Conservation (phyloP, 2,797 vertebrate species). For the Sebastiscus tertius region DNA sequence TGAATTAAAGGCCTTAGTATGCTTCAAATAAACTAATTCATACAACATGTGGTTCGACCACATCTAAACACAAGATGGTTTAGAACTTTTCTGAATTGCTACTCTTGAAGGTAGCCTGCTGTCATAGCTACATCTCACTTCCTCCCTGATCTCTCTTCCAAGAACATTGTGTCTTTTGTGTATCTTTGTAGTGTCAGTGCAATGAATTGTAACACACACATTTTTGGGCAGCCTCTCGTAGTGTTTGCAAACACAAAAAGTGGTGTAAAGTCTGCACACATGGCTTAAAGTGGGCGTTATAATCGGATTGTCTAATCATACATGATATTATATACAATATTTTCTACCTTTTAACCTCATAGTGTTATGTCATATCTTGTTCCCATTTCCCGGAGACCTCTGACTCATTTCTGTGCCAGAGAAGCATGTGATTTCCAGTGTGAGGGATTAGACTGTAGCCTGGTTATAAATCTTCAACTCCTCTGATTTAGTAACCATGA, state of each 20-base stretch:
- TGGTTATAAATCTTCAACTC: conserved; percentile 69
- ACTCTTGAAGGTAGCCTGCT: neutral
- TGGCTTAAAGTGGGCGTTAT: neutral
- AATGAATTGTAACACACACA: neutral
- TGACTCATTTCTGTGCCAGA: conserved; percentile 30
- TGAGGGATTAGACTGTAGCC: conserved; percentile 57
- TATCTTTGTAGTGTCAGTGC: neutral
- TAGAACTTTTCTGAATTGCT: neutral
- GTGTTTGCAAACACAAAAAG: neutral
- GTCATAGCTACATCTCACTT: neutral
- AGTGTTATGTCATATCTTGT: neutral
- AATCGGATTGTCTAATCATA: neutral
- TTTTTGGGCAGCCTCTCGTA: neutral
- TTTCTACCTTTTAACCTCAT: neutral
- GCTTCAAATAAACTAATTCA: too few species aligned
- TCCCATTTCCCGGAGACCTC: neutral
- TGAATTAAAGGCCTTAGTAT: too few species aligned
- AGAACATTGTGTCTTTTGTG: neutral
- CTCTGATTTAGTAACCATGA: conserved; percentile 74
- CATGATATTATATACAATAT: neutral
- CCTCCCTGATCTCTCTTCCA: neutral
- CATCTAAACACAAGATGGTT: neutral
- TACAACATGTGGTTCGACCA: too few species aligned
- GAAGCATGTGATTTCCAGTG: conserved; percentile 35
- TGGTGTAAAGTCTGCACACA: neutral